phyloP scores from a whole-genome alignment of 2,797 vertebrate species.

The Pelobates cultripes region DNA sequence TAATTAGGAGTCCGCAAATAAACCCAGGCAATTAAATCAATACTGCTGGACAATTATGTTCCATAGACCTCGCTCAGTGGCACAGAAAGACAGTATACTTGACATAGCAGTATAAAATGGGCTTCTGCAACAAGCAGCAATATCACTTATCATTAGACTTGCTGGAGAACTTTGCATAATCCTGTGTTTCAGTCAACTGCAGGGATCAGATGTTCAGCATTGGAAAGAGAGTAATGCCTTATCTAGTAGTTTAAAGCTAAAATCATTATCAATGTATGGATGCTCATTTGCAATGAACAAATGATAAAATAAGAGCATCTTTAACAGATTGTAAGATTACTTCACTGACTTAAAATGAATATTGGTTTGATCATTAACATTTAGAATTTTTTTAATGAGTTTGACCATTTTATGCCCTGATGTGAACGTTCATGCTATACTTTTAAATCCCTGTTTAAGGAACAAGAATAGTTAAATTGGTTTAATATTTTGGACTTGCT shows the following conservation, averaged over 20 bases:
- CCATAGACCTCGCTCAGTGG: constrained; percentile 81
- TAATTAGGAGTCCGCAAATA: constrained; percentile 99
- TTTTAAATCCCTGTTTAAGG: no score
- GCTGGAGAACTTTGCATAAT: constrained; percentile 13
- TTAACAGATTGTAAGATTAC: constrained; percentile 5
- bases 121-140: constrained; percentile 66
- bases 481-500: neutral
- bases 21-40: constrained; percentile 99
- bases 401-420: neutral
- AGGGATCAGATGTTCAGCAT: constrained; percentile 13
- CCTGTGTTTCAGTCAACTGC: neutral
- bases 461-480: no score
- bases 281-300: constrained; percentile 7
- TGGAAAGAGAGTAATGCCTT: constrained; percentile 3
- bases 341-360: constrained; percentile 16
- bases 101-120: constrained; percentile 72
- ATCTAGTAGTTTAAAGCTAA: constrained; percentile 13
- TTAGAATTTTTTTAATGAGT: constrained; percentile 1
- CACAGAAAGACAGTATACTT: constrained; percentile 86
- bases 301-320: neutral
- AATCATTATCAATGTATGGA: constrained; percentile 12
- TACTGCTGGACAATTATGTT: constrained; percentile 87
- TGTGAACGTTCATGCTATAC: neutral
- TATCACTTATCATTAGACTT: constrained; percentile 35
- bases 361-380: constrained; percentile 33